Conservation (phyloP, 2,888 invertebrate species). For the Callosobruchus maculatus region DNA sequence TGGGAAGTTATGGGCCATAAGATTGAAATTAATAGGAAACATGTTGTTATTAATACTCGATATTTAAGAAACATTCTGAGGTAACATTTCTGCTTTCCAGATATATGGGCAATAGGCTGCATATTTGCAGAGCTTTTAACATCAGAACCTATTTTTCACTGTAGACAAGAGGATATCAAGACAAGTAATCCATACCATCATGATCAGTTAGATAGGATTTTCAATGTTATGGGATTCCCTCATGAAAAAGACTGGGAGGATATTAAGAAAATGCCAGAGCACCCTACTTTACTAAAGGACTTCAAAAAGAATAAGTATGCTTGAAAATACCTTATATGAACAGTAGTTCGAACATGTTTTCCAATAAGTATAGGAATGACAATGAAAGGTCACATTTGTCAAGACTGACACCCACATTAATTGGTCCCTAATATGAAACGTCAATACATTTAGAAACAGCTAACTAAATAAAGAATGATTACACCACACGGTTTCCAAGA, state of each 20-base stretch:
- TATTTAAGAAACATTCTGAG: background rate
- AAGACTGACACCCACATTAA: too few relatives aligned
- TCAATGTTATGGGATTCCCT: slow-evolving; percentile 99
- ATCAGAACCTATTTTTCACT: slow-evolving; percentile 98
- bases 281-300: slow-evolving; percentile 90
- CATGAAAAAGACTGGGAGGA: slow-evolving; percentile 98
- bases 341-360: too few relatives aligned
- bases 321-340: too few relatives aligned
- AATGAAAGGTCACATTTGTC: too few relatives aligned
- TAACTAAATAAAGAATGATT: too few relatives aligned
- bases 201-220: slow-evolving; percentile 96
- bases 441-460: too few relatives aligned
- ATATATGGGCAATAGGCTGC: slow-evolving; percentile 99
- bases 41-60: too few relatives aligned
- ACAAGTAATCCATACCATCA: slow-evolving; percentile 99
- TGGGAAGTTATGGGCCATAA: too few relatives aligned
- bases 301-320: slow-evolving; percentile 89
- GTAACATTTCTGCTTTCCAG: slow-evolving; percentile 56
- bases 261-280: slow-evolving; percentile 98
- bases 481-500: too few relatives aligned
- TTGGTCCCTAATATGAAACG: too few relatives aligned
- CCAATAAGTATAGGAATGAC: too few relatives aligned
- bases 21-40: too few relatives aligned
- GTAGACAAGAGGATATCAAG: slow-evolving; percentile 98
- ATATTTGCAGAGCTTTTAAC: slow-evolving; percentile 99